Evolutionary conservation across 1,140 invertebrate species (phyloP).

Genomic region (Palaemon carinicauda): DNA sequence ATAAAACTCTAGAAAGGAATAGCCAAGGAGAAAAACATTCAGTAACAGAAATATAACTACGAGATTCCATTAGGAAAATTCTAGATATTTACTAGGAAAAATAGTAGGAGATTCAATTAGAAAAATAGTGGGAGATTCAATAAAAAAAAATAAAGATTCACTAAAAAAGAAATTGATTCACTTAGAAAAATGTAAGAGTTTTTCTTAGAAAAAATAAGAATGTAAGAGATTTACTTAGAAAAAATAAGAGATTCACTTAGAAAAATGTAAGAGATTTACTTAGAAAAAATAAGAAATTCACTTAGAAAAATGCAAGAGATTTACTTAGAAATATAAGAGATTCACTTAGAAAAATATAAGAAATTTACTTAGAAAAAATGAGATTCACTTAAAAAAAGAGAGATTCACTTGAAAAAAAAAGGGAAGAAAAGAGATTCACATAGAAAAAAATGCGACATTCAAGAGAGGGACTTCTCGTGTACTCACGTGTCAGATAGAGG

Average conservation of each 20-base stretch:
- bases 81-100: not conserved
- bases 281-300: not conserved
- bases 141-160: not conserved
- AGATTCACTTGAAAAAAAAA: not conserved
- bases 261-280: not conserved
- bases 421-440: not conserved
- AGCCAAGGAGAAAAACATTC: not conserved
- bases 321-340: not conserved
- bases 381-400: too few relatives aligned
- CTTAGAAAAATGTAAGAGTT: too few relatives aligned
- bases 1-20: not conserved
- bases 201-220: not conserved
- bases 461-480: not conserved
- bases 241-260: not conserved
- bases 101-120: not conserved
- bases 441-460: not conserved
- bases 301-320: not conserved
- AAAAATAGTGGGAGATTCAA: not conserved
- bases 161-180: not conserved
- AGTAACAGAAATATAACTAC: not conserved
- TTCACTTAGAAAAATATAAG: not conserved
- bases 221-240: not conserved
- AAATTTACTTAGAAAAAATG: too few relatives aligned
- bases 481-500: constrained; percentile 58
- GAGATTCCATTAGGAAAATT: too few relatives aligned